Base-by-base conservation (phyloP, 2,113 vertebrate genomes). In the Crotalus helleri region DNA sequence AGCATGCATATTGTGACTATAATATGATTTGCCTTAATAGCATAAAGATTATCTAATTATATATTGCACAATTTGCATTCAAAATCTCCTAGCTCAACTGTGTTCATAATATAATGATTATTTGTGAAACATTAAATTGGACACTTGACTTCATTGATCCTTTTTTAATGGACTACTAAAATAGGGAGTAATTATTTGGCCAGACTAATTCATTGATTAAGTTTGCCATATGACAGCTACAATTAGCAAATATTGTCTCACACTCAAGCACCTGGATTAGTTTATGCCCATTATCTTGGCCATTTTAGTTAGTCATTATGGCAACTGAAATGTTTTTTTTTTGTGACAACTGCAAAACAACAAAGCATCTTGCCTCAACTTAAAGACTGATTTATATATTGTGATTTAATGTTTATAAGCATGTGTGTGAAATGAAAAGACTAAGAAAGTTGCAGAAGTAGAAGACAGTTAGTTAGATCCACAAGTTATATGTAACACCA, bases 131-230 rank as follows among this genome's bases (percentile, higher is more conserved):
- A 98, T 97, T 97, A 98, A 98, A 97, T 96, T 96, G 96, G 97
- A 98, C 97, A 98, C 98, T 98, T 98, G 98, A 97, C 98, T 98
- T 97, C 96, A 99, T 98, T 97, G 98, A 99, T 99, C 89, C 97
- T 97, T 94, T 98, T 97, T 97, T 98, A 87, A 98, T 97, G 98
- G 97, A 96, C 98, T 97, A 97, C 98, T 92, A 91, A 98, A 98
- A 98, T 95, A 97, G 97, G 96, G 96, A 97, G 97, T 98, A 98
- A 98, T 98, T 98, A 98, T 98, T 98, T 98, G 98, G 96, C 98
- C 96, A 97, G 97, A 98, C 97, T 97, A 97, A 98, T 96, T 97
- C 97, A 99, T 98, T 97, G 98, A 99, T 98, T 95, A 93, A 88
- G 93, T 96, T 97, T 97, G 97, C 98, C 97, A 96, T 96, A 96